Evolutionary conservation across 2,888 invertebrate species (phyloP).

Genomic region (Erannis defoliaria): DNA sequence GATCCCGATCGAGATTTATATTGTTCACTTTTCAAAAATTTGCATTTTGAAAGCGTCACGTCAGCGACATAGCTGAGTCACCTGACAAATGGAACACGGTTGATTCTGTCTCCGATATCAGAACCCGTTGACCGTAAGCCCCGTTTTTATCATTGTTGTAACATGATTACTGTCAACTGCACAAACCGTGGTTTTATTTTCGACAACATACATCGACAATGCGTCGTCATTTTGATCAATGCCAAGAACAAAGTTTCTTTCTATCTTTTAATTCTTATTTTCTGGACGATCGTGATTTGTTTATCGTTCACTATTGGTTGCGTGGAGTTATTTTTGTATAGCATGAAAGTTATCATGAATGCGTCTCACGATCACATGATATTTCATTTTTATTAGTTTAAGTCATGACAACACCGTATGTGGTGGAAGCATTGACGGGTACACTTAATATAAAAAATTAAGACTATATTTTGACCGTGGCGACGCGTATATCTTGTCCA

Average conservation of each 20-base stretch:
- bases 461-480: constrained; percentile 74
- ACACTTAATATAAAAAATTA: constrained; percentile 75
- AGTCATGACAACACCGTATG: constrained; percentile 83
- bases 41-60: constrained; percentile 86
- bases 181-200: constrained; percentile 63
- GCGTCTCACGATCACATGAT: constrained; percentile 74
- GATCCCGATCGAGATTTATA: constrained; percentile 81
- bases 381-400: constrained; percentile 82
- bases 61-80: constrained; percentile 85
- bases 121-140: constrained; percentile 84
- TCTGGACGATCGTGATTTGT: constrained; percentile 60
- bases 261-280: constrained; percentile 50
- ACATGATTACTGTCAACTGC: constrained; percentile 82
- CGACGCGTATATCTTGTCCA: constrained; percentile 62
- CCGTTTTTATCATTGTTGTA: constrained; percentile 79
- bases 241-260: constrained; percentile 15
- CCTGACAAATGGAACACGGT: constrained; percentile 81
- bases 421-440: constrained; percentile 74
- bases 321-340: constrained; percentile 73
- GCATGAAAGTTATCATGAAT: constrained; percentile 72
- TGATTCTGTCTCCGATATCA: constrained; percentile 81
- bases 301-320: constrained; percentile 59
- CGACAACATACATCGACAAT: constrained; percentile 61
- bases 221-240: constrained; percentile 54
- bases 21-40: constrained; percentile 84